Conservation (phyloP, 2,888 invertebrate species). For the Magallana nippona region DNA sequence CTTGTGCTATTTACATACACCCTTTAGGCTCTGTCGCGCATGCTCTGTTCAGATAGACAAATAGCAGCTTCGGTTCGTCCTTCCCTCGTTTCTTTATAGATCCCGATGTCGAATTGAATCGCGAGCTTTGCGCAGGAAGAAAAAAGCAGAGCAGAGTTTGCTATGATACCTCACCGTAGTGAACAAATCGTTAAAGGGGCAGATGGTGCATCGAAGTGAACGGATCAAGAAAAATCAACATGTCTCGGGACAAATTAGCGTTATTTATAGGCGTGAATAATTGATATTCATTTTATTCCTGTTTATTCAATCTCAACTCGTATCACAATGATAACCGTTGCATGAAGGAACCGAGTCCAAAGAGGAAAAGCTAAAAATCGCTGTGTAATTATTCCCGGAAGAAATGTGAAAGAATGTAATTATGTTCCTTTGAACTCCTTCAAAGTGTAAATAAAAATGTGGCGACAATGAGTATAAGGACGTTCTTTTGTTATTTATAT, state of each 20-base stretch:
- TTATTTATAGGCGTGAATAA: conserved; percentile 13
- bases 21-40: background rate
- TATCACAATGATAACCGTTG: background rate
- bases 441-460: too few species aligned
- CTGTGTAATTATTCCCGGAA: too few species aligned
- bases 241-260: conserved; percentile 12
- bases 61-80: conserved; percentile 18
- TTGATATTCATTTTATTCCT: background rate
- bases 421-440: too few species aligned
- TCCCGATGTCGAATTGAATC: conserved; percentile 30
- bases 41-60: conserved; percentile 16
- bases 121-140: background rate
- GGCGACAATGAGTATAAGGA: too few species aligned
- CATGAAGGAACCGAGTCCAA: background rate
- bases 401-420: too few species aligned
- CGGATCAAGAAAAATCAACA: background rate
- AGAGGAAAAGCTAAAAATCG: background rate
- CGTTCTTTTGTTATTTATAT: too few species aligned
- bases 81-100: conserved; percentile 26
- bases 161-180: background rate
- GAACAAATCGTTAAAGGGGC: conserved; percentile 27
- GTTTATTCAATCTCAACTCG: conserved; percentile 25
- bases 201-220: conserved; percentile 22
- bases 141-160: conserved; percentile 4
- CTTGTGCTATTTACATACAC: conserved; percentile 32